Conservation (phyloP, 1,140 invertebrate genomes). For the Trichonephila clavata region DNA sequence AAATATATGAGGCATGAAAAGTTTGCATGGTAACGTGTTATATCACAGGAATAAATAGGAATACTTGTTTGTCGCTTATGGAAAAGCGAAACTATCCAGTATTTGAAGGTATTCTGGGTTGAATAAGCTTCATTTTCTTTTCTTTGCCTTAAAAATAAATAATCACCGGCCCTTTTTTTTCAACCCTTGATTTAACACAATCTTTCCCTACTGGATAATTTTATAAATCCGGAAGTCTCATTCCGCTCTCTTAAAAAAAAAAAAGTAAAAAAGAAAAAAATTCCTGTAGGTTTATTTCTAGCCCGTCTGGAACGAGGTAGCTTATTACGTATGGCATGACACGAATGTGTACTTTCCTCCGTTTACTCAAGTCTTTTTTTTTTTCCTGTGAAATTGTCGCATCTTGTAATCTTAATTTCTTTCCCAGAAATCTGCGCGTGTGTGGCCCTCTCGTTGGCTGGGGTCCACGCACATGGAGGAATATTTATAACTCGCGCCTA, state of each 20-base stretch:
- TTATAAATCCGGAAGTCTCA: neutral
- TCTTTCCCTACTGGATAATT: neutral
- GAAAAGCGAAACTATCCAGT: no score
- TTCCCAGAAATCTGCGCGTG: neutral
- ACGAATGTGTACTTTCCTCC: neutral
- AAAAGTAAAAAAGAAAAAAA: neutral
- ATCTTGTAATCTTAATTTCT: conserved; percentile 30
- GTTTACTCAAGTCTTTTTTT: neutral
- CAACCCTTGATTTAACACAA: no score
- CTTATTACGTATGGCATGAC: neutral
- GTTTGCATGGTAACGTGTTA: no score
- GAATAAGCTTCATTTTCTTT: no score
- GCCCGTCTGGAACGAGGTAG: conserved; percentile 8
- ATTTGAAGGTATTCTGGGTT: no score
- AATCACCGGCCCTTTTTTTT: no score
- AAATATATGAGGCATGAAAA: no score
- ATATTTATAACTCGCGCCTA: neutral
- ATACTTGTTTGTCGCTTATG: no score
- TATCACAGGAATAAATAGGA: no score
- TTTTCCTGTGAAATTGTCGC: neutral
- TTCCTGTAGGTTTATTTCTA: neutral
- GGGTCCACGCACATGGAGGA: neutral
- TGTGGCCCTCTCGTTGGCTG: neutral
- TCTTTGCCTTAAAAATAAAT: no score
- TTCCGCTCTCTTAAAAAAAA: neutral